These are phyloP conservation scores for Centropyge bicolor DNA, from an alignment of 2,797 vertebrate genomes.

Conservation along the genomic window DNA sequence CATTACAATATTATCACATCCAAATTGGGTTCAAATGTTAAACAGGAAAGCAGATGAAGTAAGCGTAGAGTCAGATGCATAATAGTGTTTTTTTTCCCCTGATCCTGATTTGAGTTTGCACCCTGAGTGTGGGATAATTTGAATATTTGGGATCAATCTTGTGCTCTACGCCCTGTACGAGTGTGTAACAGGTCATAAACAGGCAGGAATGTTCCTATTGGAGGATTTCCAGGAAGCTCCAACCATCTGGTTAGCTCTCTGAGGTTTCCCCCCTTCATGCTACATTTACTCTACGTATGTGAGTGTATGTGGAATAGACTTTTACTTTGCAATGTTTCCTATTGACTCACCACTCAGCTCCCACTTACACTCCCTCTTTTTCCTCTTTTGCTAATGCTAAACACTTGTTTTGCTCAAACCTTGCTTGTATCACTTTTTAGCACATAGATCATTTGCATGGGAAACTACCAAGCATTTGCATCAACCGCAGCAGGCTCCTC, in stretches of 20 bases:
- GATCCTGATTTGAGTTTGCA: slow-evolving; percentile 41
- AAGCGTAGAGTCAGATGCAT: slow-evolving; percentile 31
- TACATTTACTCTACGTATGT: slow-evolving; percentile 71
- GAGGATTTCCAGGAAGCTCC: slow-evolving; percentile 76
- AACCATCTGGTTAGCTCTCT: slow-evolving; percentile 80
- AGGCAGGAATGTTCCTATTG: slow-evolving; percentile 85
- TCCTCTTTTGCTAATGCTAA: slow-evolving; percentile 27
- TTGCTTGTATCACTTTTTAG: slow-evolving; percentile 35
- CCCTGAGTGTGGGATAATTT: slow-evolving; percentile 53
- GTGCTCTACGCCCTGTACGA: slow-evolving; percentile 58
- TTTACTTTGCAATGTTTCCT: slow-evolving; percentile 59
- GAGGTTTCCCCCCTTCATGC: slow-evolving; percentile 78
- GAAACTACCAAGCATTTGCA: slow-evolving; percentile 27
- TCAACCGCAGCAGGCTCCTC: slow-evolving; percentile 18
- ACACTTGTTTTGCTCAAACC: slow-evolving; percentile 44
- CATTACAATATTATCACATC: slow-evolving; percentile 18
- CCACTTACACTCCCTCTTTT: slow-evolving; percentile 22
- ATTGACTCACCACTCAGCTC: slow-evolving; percentile 56
- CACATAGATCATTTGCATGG: slow-evolving; percentile 35
- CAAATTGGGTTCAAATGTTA: slow-evolving; percentile 53
- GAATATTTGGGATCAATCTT: slow-evolving; percentile 71
- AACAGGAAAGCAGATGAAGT: slow-evolving; percentile 55
- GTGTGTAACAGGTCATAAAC: slow-evolving; percentile 85
- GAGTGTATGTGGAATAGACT: slow-evolving; percentile 49
- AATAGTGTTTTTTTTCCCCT: slow-evolving; percentile 22